Percentiles rank a stretch among this genome's conserved stretches.
Evolutionary conservation across 1,140 invertebrate genomes (phyloP).

Genomic region (Drosophila neocordata): DNA sequence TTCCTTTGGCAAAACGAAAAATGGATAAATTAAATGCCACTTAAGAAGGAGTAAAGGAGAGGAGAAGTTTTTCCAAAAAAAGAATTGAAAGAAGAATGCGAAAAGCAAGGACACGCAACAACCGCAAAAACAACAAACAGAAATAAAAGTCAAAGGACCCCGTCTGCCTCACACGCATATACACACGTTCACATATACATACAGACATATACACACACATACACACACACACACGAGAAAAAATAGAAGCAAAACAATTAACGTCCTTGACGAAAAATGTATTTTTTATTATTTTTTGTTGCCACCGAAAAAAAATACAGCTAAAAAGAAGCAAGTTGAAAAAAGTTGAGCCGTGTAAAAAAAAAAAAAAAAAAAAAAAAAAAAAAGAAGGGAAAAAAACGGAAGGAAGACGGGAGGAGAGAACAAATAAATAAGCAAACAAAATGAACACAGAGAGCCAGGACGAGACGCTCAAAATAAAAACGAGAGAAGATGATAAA

Average conservation of each 20-base stretch:
- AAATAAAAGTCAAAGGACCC: conserved; percentile 77
- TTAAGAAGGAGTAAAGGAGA: conserved; percentile 42
- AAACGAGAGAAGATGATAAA: conserved; percentile 62
- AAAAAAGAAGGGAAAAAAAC: conserved; percentile 46
- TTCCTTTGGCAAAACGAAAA: conserved; percentile 75
- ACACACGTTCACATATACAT: conserved; percentile 15
- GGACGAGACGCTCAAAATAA: conserved; percentile 61
- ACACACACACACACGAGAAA: conserved; percentile 47
- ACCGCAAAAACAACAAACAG: conserved; percentile 60
- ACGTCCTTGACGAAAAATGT: conserved; percentile 78
- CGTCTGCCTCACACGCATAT: conserved; percentile 18
- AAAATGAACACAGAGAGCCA: conserved; percentile 45
- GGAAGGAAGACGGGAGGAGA: conserved; percentile 26
- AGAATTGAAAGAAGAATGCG: conserved; percentile 46
- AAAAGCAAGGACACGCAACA: conserved; percentile 76
- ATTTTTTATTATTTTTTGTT: conserved; percentile 64
- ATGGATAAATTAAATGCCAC: conserved; percentile 81
- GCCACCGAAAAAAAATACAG: conserved; percentile 60
- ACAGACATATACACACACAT: conserved; percentile 24
- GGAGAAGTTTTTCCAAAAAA: conserved; percentile 18
- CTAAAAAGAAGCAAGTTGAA: conserved; percentile 64
- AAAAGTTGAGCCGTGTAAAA: conserved; percentile 68
- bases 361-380: conserved; percentile 62
- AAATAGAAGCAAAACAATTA: conserved; percentile 82
- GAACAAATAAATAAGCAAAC: conserved; percentile 75